phyloP scores from a whole-genome alignment of 1,140 invertebrate species.

The Euschistus heros region DNA sequence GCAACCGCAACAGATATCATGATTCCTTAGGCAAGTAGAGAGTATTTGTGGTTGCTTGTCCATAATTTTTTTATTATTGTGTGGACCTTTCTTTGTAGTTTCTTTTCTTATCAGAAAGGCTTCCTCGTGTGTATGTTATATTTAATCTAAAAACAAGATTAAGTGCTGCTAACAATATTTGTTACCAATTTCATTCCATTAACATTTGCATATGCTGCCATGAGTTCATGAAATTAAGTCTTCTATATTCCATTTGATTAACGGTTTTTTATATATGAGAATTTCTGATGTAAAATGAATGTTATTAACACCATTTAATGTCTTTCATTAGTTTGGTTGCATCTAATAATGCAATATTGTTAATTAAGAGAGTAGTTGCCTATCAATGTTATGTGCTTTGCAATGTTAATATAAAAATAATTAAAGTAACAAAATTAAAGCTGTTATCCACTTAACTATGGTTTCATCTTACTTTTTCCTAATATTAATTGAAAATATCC shows the following conservation, averaged over 20 bases:
- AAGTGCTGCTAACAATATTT: neutral
- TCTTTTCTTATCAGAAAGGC: neutral
- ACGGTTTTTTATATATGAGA: no score
- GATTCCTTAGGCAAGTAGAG: slow-evolving; percentile 1
- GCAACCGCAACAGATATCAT: neutral
- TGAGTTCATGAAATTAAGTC: no score
- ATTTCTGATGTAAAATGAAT: no score
- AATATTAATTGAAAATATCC: neutral
- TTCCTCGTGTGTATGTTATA: neutral
- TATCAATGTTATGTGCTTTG: no score
- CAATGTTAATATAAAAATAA: neutral
- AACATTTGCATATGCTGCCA: neutral
- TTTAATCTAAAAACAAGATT: neutral
- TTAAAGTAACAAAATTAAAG: neutral
- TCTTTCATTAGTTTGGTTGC: no score
- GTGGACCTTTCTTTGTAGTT: neutral
- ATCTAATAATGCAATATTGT: no score
- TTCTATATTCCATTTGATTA: no score
- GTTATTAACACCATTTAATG: no score
- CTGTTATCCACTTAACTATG: neutral
- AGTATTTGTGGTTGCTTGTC: neutral
- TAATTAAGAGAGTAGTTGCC: no score
- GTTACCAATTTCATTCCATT: neutral
- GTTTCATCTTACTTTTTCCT: neutral
- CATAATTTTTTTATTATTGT: neutral